phyloP scores from a whole-genome alignment of 53 echinoderm and acorn worm species.

The Paracentrotus lividus region DNA sequence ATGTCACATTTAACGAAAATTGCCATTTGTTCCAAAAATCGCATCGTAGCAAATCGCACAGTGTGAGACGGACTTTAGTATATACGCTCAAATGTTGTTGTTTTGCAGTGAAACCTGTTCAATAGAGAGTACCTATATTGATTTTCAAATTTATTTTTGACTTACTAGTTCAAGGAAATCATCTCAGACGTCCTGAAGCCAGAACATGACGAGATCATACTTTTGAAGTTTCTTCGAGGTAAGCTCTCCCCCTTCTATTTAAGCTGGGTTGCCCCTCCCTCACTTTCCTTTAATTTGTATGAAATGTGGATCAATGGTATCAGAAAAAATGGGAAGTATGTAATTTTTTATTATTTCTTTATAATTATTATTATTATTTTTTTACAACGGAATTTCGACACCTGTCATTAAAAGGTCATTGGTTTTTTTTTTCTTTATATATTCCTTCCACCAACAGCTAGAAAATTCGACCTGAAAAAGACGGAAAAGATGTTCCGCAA shows the following conservation, averaged over 20 bases:
- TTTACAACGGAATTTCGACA: background rate
- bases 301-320: too few species aligned
- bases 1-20: too few species aligned
- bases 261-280: background rate
- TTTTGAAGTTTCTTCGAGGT: slow-evolving; percentile 31
- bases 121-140: too few species aligned
- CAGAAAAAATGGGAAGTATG: too few species aligned
- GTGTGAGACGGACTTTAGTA: too few species aligned
- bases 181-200: slow-evolving; percentile 30
- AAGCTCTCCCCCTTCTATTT: background rate
- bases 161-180: slow-evolving; percentile 43
- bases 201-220: slow-evolving; percentile 13
- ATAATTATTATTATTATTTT: background rate
- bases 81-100: too few species aligned
- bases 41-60: too few species aligned
- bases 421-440: background rate
- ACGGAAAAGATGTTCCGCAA: slow-evolving; percentile 53
- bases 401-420: background rate
- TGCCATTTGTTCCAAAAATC: too few species aligned
- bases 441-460: slow-evolving; percentile 9
- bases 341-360: too few species aligned
- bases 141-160: background rate
- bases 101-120: too few species aligned
- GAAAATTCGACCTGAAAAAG: slow-evolving; percentile 62
- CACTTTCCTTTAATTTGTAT: background rate